phyloP scores from a whole-genome alignment of 2,888 invertebrate genomes.

The Leptodirus hochenwartii region DNA sequence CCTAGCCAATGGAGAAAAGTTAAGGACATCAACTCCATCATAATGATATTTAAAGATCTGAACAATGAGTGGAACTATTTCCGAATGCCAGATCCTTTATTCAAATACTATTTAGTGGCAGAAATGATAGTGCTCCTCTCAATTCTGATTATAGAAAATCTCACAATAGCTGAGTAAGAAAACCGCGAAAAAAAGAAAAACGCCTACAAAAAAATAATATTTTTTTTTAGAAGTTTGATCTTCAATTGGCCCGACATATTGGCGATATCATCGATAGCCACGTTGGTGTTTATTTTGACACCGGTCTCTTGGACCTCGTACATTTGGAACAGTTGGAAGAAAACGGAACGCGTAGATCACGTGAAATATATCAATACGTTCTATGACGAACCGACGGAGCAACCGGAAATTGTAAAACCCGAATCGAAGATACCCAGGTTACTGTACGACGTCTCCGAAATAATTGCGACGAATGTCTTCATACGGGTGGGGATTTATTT shows the following conservation, averaged over 20 bases:
- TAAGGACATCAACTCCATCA: constrained; percentile 37
- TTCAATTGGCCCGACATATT: constrained; percentile 21
- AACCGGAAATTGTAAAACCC: constrained; percentile 18
- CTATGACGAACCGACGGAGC: no score
- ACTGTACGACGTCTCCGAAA: constrained; percentile 40
- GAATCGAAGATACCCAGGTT: constrained; percentile 11
- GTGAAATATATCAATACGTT: no score
- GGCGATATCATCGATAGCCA: constrained; percentile 18
- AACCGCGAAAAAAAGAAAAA: constrained; percentile 5
- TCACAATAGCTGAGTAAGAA: constrained; percentile 35
- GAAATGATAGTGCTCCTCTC: constrained; percentile 39
- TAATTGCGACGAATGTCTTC: constrained; percentile 41
- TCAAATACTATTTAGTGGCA: constrained; percentile 60
- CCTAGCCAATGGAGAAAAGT: constrained; percentile 48
- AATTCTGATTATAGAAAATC: constrained; percentile 39
- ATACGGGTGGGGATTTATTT: constrained; percentile 48
- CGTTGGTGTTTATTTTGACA: constrained; percentile 38
- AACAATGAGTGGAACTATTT: constrained; percentile 55
- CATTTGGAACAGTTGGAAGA: constrained; percentile 39
- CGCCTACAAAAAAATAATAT: constrained; percentile 3
- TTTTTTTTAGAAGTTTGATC: constrained; percentile 17
- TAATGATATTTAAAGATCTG: constrained; percentile 42
- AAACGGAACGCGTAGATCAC: constrained; percentile 39
- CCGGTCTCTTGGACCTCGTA: constrained; percentile 63
- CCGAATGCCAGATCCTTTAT: constrained; percentile 60